Conservation (phyloP, 2,113 vertebrate genomes). For the Prionailurus viverrinus region DNA sequence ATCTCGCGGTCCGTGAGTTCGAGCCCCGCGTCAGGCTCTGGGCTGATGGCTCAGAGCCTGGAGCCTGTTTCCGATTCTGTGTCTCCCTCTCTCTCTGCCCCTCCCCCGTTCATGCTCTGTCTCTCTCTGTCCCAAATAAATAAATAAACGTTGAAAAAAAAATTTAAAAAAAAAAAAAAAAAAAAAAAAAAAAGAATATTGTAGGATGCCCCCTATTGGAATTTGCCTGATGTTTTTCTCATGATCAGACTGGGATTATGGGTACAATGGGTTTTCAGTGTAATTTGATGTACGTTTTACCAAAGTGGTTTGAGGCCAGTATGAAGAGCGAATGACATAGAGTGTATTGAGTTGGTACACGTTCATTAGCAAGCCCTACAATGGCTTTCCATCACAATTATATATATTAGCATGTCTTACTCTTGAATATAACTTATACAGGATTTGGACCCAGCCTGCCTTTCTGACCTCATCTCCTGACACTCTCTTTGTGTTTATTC, state of each 20-base stretch:
- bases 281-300: neutral
- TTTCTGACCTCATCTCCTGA: neutral
- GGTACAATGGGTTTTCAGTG: neutral
- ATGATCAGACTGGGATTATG: neutral
- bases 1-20: too few species aligned
- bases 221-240: constrained; percentile 5
- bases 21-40: too few species aligned
- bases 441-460: neutral
- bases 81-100: too few species aligned
- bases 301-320: neutral
- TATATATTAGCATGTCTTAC: neutral
- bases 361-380: neutral
- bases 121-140: too few species aligned
- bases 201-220: neutral
- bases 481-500: neutral
- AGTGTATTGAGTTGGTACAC: neutral
- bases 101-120: too few species aligned
- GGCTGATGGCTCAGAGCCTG: too few species aligned
- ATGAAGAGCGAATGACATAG: neutral
- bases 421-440: neutral
- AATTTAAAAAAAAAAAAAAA: too few species aligned
- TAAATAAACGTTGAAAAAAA: too few species aligned
- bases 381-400: neutral
- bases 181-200: too few species aligned
- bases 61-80: too few species aligned